phyloP scores from a whole-genome alignment of 2,797 vertebrate genomes.

The Salmo trutta region DNA sequence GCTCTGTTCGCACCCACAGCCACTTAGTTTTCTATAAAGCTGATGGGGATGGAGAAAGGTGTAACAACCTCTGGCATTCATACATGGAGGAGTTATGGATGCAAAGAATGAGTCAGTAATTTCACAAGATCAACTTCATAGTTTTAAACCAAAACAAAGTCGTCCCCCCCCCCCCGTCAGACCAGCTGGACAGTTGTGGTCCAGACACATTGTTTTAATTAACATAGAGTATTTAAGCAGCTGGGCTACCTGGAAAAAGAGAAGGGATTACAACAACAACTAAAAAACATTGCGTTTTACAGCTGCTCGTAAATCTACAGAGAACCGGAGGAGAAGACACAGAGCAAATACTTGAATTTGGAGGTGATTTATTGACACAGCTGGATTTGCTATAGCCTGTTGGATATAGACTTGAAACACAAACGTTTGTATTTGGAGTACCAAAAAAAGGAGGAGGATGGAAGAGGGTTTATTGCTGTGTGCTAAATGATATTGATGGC shows the following conservation, averaged over 20 bases:
- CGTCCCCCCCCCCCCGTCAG: not conserved
- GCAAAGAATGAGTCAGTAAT: not conserved
- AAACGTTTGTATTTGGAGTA: not conserved
- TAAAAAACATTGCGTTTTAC: not conserved
- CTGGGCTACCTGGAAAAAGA: not conserved
- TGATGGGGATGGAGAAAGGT: no score
- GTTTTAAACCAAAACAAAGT: not conserved
- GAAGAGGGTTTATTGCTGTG: not conserved
- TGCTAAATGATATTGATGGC: conserved; percentile 4
- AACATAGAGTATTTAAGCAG: not conserved
- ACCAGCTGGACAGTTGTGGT: not conserved
- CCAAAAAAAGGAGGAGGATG: not conserved
- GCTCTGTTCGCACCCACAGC: not conserved
- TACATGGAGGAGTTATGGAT: not conserved
- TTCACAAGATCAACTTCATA: no score
- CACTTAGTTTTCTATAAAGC: conserved; percentile 25
- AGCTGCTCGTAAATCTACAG: no score
- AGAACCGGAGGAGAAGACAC: not conserved
- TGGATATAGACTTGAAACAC: not conserved
- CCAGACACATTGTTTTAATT: not conserved
- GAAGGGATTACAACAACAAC: not conserved
- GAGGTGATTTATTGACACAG: not conserved
- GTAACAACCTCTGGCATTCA: not conserved
- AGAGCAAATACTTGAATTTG: not conserved
- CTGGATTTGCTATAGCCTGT: not conserved